A percentile compares a stretch with the other conserved stretches of the same genome.
Evolutionary conservation across 37 sponge, comb jelly and placozoan genomes (phyloP).

Genomic region (Theonella swinhoei): DNA sequence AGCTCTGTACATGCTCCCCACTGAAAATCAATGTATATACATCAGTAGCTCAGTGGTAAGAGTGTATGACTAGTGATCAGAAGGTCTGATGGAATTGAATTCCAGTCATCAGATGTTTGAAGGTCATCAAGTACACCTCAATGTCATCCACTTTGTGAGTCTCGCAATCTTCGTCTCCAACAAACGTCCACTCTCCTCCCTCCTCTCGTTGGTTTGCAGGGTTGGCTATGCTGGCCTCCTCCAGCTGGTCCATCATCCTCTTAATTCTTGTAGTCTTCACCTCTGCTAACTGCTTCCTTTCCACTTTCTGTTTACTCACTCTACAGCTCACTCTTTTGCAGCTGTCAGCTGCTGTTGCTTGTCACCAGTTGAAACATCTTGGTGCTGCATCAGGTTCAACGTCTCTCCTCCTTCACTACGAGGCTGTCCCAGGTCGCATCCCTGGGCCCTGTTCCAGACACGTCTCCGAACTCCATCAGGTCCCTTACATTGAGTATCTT

Average conservation of each 20-base stretch:
- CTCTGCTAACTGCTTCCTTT: neutral
- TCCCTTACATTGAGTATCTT: neutral
- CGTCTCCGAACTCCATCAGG: neutral
- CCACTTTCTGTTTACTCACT: neutral
- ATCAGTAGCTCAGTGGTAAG: too few species aligned
- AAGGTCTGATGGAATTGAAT: neutral
- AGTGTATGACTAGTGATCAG: too few species aligned
- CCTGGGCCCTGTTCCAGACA: neutral
- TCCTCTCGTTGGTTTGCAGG: neutral
- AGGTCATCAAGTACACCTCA: constrained; percentile 3
- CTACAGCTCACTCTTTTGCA: neutral
- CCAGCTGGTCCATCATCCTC: neutral
- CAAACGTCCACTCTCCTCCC: neutral
- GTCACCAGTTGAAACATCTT: neutral
- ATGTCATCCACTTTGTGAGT: constrained; percentile 29
- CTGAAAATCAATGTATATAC: constrained; percentile 13
- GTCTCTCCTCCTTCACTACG: neutral
- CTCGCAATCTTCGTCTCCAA: constrained; percentile 4
- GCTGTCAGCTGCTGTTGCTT: neutral
- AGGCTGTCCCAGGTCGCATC: neutral
- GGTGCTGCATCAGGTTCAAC: neutral
- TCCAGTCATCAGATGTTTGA: constrained; percentile 6
- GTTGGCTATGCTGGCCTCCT: neutral
- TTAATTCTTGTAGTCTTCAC: neutral
- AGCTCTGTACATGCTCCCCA: too few species aligned